phyloP scores from a whole-genome alignment of 2,113 vertebrate genomes.

The Myocastor coypus region DNA sequence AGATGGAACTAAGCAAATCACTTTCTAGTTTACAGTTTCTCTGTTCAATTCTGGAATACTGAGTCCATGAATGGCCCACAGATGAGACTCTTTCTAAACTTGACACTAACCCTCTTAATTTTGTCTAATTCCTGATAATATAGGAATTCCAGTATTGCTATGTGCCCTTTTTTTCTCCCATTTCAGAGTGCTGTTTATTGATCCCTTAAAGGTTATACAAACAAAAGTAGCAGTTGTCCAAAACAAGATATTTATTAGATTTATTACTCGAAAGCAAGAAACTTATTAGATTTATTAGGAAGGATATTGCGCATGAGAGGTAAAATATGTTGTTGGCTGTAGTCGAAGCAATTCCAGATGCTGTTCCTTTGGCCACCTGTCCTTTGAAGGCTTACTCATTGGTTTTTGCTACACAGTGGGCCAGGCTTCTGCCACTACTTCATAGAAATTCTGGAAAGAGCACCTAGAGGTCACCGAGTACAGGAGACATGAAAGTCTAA shows the following conservation, averaged over 20 bases:
- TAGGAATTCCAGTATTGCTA: neutral
- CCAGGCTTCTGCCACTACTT: neutral
- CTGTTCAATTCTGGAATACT: neutral
- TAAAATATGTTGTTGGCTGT: slow-evolving; percentile 50
- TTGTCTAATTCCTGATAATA: neutral
- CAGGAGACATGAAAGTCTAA: neutral
- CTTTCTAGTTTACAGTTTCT: neutral
- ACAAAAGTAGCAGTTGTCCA: slow-evolving; percentile 16
- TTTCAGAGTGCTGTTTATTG: slow-evolving; percentile 44
- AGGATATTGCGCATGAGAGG: neutral
- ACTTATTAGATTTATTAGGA: slow-evolving; percentile 70
- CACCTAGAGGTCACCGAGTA: neutral
- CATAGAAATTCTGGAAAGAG: neutral
- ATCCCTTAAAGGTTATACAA: neutral
- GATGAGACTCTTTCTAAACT: neutral
- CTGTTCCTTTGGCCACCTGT: neutral
- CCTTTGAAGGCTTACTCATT: neutral
- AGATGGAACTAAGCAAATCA: neutral
- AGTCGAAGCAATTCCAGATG: slow-evolving; percentile 53
- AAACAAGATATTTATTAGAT: slow-evolving; percentile 59
- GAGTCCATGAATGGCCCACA: no score
- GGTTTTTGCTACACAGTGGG: neutral
- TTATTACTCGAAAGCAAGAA: slow-evolving; percentile 41
- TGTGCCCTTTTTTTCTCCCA: neutral
- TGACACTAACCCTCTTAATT: neutral